Base-by-base conservation (phyloP, 2,888 invertebrate genomes). In the Hesperia comma region DNA sequence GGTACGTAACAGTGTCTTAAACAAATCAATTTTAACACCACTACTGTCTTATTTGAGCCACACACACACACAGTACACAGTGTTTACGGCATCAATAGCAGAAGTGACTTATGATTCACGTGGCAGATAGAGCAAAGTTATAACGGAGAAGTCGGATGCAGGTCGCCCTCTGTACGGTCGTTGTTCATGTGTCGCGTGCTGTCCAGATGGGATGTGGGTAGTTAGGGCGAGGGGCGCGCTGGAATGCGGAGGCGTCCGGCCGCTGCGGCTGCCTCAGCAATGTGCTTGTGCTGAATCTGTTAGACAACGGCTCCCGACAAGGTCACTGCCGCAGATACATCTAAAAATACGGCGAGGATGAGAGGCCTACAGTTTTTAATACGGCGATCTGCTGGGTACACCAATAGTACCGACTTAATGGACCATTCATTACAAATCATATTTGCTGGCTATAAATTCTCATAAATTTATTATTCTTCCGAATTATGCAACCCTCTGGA, bases 201-300 rank as follows among this genome's bases (percentile, higher is more conserved):
- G 43, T 58, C 43, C 68, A 61, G 55, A 69, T 68, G 69, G 70
- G 72, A 71, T 68, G 71, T 71, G 68, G 64, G 68, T 68, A 80
- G 83, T 87, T 86, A 83, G 73, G 68, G 75, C 75, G 79, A 63
- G 61, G 79, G 80, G 77, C 74, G 78, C 72, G 74, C 67, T 74
- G 86, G 86, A 85, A 86, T 86, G 86, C 84, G 84, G 80, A 82
- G 84, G 78, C 82, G 80, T 80, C 82, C 81, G 79, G 74, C 57
- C 33, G 49, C 70, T 54, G 37, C 41, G 49, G 43, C 40, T 51
- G 54, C 54, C 26, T 54, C 62, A 41, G 54, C 62, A 46, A 43
- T 55, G 43, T 10, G n/a, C n/a, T 15, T 32, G 40, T n/a, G 41
- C 14, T 6, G 60, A 61, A 40, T 19, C 17, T 17, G 49, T 3